These are phyloP conservation scores for Pelodytes ibericus DNA, from an alignment of 2,797 vertebrate species.

Conservation along the genomic window DNA sequence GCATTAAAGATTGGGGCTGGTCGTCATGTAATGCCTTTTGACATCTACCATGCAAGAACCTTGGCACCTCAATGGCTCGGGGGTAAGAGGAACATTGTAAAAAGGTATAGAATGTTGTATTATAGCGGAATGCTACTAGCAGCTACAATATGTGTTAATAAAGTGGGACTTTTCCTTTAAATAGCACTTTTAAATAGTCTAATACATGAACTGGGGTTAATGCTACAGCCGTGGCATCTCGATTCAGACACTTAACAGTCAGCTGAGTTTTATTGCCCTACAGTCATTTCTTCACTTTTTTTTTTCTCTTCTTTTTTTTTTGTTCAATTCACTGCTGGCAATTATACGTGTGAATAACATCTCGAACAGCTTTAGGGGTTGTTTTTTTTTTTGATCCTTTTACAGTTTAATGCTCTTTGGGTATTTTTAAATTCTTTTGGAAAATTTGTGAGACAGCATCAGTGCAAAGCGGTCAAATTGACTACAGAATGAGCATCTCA, in stretches of 20 bases:
- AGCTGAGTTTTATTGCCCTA: conserved; percentile 44
- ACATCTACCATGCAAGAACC: not conserved
- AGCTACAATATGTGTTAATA: conserved; percentile 45
- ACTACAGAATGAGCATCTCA: conserved; percentile 1
- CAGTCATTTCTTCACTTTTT: conserved; percentile 30
- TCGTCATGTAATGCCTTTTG: not conserved
- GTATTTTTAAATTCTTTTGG: conserved; percentile 31
- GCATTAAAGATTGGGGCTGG: not conserved
- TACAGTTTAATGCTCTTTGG: conserved; percentile 52
- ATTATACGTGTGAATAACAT: conserved; percentile 47
- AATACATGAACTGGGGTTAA: conserved; percentile 18
- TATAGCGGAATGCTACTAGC: conserved; percentile 33
- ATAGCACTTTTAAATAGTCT: conserved; percentile 33
- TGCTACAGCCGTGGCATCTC: conserved; percentile 8
- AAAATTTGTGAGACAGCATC: conserved; percentile 25
- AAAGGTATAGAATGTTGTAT: conserved; percentile 17
- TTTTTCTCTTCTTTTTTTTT: conserved; percentile 17
- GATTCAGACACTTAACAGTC: conserved; percentile 45
- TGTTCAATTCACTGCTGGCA: conserved; percentile 45
- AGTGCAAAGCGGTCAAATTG: conserved; percentile 26
- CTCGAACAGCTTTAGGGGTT: conserved; percentile 38
- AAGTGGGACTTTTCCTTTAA: conserved; percentile 50
- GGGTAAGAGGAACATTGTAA: not conserved
- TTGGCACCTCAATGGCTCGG: not conserved
- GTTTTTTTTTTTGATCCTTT: conserved; percentile 46